Evolutionary conservation across 2,797 vertebrate genomes (phyloP), one percentile per base, ranked within the genome.

Genomic region (Etheostoma perlongum): DNA sequence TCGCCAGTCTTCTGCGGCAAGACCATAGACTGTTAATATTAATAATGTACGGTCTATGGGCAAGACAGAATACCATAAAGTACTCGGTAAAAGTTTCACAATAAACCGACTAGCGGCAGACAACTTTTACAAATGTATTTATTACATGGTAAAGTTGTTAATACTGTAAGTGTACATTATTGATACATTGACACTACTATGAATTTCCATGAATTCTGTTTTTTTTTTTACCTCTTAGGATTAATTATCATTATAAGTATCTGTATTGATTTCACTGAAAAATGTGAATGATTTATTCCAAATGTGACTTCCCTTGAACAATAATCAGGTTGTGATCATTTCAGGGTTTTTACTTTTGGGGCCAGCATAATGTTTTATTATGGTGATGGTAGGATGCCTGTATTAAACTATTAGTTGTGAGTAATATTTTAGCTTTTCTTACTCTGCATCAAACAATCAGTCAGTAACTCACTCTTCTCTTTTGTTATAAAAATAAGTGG

Each of bases 401-500:
- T 30, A 30, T 30, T 30, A 6, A 30, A 1, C 30, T 30, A 30
- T 30, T 7, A 25, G 25, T 53, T 25, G 19, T 33, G 11, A 40
- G 13, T 42, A 12, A 15, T 51, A 44, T n/a, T 52, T 67, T 19
- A 16, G 25, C 27, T 69, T 27, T 51, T 75, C n/a, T 21, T 36
- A 23, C 16, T 14, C 18, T 52, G 11, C 15, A 6, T 54, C 30
- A 63, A 23, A 23, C 3, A 10, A 23, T 2, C 6, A 13, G 10
- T 40, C 36, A 12, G 36, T 57, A 57, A 69, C 40, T 30, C 47
- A 47, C 4, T 30, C 16, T 47, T 59, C 13, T 13, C 2, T 42
- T 51, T 21, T 42, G 2, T 27, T 77, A 77, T 27, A 76, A 71
- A 77, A 80, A 76, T 63, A 36, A 53, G 2, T 52, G 23, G 36